A percentile compares a stretch with the other conserved stretches of the same genome.
Conservation (phyloP, 2,797 vertebrate genomes). For the Pangasius larnaudii region DNA sequence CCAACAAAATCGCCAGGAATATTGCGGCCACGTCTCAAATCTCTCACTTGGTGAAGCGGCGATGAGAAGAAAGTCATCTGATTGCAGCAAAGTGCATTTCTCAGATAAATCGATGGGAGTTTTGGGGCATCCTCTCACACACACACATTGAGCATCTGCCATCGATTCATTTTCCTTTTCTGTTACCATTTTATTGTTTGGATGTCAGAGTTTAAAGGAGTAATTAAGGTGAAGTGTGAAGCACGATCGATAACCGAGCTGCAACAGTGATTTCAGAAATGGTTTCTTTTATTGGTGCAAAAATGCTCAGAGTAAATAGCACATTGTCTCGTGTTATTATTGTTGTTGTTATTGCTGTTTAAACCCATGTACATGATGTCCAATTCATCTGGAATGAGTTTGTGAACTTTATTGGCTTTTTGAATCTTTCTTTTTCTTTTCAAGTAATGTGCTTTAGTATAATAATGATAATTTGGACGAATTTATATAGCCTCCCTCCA, state of each 20-base stretch:
- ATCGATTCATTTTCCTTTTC: conserved; percentile 42
- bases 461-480: neutral
- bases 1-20: conserved; percentile 1
- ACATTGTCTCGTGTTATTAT: neutral
- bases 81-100: conserved; percentile 28
- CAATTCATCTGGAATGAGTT: neutral
- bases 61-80: conserved; percentile 7
- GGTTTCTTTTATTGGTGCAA: conserved; percentile 10
- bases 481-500: neutral
- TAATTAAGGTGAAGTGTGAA: neutral
- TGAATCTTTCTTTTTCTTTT: neutral
- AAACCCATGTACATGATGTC: neutral
- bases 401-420: neutral
- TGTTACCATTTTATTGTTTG: conserved; percentile 46
- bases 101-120: conserved; percentile 23
- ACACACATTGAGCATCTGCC: conserved; percentile 14
- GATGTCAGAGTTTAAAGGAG: conserved; percentile 35
- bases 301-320: neutral
- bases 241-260: neutral
- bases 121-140: conserved; percentile 7
- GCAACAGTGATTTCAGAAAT: conserved; percentile 20
- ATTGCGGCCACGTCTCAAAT: neutral
- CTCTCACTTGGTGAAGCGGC: neutral
- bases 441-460: neutral
- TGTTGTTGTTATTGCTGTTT: neutral